Percentiles rank a stretch among this genome's conserved stretches.
These are phyloP conservation scores for Meda fulgida DNA, from an alignment of 2,797 vertebrate species.

Conservation along the genomic window DNA sequence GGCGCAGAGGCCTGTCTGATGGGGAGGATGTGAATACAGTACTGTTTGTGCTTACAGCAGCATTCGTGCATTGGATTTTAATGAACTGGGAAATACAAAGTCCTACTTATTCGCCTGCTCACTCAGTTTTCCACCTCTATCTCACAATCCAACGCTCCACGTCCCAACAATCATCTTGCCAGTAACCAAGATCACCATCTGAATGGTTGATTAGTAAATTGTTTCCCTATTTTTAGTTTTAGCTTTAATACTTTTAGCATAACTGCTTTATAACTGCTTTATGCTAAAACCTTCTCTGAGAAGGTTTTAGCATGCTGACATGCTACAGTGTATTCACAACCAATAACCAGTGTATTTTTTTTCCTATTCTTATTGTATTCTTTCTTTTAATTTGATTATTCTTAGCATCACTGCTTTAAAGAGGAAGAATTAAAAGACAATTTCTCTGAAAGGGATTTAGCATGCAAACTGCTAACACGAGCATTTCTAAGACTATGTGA, in stretches of 20 bases:
- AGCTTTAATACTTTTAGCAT: background rate
- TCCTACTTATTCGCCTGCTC: background rate
- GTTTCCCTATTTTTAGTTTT: background rate
- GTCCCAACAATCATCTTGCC: background rate
- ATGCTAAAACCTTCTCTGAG: background rate
- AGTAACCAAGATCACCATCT: background rate
- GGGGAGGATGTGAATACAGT: constrained; percentile 44
- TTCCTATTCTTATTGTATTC: no score
- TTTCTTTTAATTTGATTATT: background rate
- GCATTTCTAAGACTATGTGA: background rate
- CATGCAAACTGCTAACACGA: background rate
- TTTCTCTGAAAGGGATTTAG: background rate
- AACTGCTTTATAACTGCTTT: background rate
- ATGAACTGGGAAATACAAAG: constrained; percentile 49
- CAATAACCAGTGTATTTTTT: background rate
- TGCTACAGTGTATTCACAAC: background rate
- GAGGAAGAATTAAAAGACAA: background rate
- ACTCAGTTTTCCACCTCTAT: background rate
- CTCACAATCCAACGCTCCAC: constrained; percentile 1
- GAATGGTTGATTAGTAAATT: background rate
- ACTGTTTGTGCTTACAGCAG: constrained; percentile 47
- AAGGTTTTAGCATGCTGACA: background rate
- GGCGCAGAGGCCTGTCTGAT: constrained; percentile 39
- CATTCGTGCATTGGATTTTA: constrained; percentile 50
- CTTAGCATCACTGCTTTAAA: background rate